A percentile compares a stretch with the other conserved stretches of the same genome.
Evolutionary conservation across 2,113 vertebrate genomes (phyloP).

Genomic region (Rhinopomastus cyanomelas): DNA sequence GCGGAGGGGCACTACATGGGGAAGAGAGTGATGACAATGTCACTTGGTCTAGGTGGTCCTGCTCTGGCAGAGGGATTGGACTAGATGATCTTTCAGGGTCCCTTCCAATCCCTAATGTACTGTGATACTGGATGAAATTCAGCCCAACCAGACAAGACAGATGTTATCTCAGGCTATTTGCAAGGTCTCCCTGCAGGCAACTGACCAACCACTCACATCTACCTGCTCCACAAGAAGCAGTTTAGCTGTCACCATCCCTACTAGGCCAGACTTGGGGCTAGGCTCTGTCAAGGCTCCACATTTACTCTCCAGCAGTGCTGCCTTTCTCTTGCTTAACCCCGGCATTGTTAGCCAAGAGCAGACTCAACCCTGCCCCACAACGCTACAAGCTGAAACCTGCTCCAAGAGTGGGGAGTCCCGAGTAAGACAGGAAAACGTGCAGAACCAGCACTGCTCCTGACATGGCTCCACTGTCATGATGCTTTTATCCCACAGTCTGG

Average conservation of each 20-base stretch:
- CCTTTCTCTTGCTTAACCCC: fast-evolving
- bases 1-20: not conserved
- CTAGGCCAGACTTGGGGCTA: not conserved
- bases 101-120: too few relatives aligned
- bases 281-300: not conserved
- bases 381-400: not conserved
- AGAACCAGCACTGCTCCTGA: not conserved
- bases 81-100: too few relatives aligned
- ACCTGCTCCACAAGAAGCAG: not conserved
- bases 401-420: fast-evolving
- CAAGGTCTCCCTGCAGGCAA: not conserved
- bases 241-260: not conserved
- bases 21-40: not conserved
- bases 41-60: too few relatives aligned
- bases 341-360: not conserved
- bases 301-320: not conserved
- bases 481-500: not conserved
- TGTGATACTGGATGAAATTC: not conserved
- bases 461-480: fast-evolving
- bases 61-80: too few relatives aligned
- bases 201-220: fast-evolving
- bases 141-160: not conserved
- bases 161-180: not conserved
- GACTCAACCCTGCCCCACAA: not conserved
- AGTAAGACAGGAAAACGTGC: not conserved